These are phyloP conservation scores for Pseudoatta argentina DNA, from an alignment of 1,140 invertebrate species.

Conservation along the genomic window DNA sequence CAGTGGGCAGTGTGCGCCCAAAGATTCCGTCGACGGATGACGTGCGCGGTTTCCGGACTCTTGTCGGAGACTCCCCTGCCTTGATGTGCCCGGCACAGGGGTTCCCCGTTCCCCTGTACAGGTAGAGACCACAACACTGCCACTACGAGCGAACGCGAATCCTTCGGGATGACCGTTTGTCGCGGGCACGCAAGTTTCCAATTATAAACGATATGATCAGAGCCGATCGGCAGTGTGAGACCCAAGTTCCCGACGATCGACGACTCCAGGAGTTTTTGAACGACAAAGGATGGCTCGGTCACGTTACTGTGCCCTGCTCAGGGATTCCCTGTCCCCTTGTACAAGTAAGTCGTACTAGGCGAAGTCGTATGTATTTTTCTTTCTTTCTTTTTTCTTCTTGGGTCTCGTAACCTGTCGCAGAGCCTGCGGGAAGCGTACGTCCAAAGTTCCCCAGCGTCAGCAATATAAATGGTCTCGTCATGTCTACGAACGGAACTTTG, in stretches of 20 bases:
- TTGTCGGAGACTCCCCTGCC: constrained; percentile 82
- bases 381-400: not conserved
- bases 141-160: constrained; percentile 2
- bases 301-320: constrained; percentile 88
- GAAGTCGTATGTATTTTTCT: not conserved
- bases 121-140: constrained; percentile 81
- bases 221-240: constrained; percentile 73
- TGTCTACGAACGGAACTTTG: constrained; percentile 86
- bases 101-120: constrained; percentile 88
- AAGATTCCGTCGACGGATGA: constrained; percentile 85
- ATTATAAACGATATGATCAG: constrained; percentile 69
- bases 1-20: constrained; percentile 84
- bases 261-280: constrained; percentile 73
- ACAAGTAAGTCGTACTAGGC: constrained; percentile 85
- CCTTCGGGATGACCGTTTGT: constrained; percentile 79
- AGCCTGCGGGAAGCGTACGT: constrained; percentile 89
- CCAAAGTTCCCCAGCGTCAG: constrained; percentile 89
- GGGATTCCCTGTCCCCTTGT: constrained; percentile 89
- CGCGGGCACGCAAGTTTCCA: constrained; percentile 73
- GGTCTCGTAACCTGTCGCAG: constrained; percentile 81
- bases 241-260: constrained; percentile 75
- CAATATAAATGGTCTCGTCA: constrained; percentile 89
- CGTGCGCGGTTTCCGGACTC: constrained; percentile 82
- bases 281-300: constrained; percentile 88
- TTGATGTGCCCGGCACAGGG: constrained; percentile 89